Base-by-base conservation (phyloP, 2,888 invertebrate genomes). In the Acanthosepion pharaonis region DNA sequence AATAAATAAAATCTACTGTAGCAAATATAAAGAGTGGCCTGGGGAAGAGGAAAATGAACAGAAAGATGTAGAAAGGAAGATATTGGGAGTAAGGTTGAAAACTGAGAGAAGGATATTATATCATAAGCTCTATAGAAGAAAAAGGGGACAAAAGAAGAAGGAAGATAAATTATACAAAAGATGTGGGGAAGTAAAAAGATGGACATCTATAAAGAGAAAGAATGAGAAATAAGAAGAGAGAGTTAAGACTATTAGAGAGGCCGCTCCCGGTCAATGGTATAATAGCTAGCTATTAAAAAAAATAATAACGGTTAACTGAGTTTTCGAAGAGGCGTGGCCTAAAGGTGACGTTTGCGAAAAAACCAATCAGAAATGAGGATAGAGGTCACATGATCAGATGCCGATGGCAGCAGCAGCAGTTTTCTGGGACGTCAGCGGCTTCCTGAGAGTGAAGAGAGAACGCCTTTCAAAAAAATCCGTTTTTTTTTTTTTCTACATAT, bases 201-300 rank as follows among this genome's bases (percentile, higher is more conserved):
- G 48, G 51, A 78, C 33, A 91, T 64, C 93, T 11, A 91, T 48
- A 51, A n/a, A 48, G 94, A 94, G 91, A 94, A 91, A 94, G 33
- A 94, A 33, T 93, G 94, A 93, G 51, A 94, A 64, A 94, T 49
- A 94, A 51, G 91, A n/a, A 93, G 93, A 94, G 94, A 78, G 78
- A 93, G 94, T 15, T 18, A 5, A 18, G 78, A 78, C 33, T 33
- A 33, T 78, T 78, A 11, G 78, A 11, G 78, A 78, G 78, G n/a
- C 78, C 18, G 78, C n/a, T 78, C 78, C 78, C 78, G 33, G 78
- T 78, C n/a, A 78, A 5, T 28, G 78, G 28, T 78, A n/a, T 78
- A 78, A 78, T 78, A n/a, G 78, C 78, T 78, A 6, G 15, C 78
- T 78, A 78, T 78, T 78, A 78, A 78, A n/a, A 78, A 78, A n/a